These are phyloP conservation scores for Oenanthe oenanthe DNA, from an alignment of 2,113 vertebrate genomes.

Conservation along the genomic window DNA sequence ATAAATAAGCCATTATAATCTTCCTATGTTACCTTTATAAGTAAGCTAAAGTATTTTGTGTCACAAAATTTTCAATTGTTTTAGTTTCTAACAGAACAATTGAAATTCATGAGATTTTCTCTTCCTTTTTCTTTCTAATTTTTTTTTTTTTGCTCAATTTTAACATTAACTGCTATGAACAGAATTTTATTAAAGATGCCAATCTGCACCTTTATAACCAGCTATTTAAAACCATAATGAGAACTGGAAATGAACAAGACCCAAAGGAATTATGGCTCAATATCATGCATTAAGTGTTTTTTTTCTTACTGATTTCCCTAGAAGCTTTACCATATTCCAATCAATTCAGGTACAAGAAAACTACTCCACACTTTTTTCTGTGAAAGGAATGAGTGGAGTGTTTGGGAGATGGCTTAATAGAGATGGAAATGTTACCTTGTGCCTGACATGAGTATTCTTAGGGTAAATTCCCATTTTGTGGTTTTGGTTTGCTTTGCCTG, in stretches of 20 bases:
- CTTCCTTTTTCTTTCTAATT: not conserved
- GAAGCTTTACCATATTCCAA: not conserved
- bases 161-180: not conserved
- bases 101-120: not conserved
- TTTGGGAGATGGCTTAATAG: not conserved
- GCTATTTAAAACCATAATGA: not conserved
- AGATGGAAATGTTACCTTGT: not conserved
- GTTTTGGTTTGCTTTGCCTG: not conserved
- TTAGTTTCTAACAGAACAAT: not conserved
- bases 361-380: not conserved
- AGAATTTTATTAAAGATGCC: not conserved
- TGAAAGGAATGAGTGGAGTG: not conserved
- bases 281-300: not conserved
- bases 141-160: not conserved
- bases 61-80: not conserved
- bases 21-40: not conserved
- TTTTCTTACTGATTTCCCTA: not conserved
- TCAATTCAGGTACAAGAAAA: not conserved
- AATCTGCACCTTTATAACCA: not conserved
- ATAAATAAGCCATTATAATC: not conserved
- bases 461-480: not conserved
- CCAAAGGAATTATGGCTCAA: not conserved
- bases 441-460: not conserved
- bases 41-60: not conserved
- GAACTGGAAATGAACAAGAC: not conserved